These are phyloP conservation scores for Dryadula phaetusa DNA, from an alignment of 2,888 invertebrate species.

Conservation along the genomic window DNA sequence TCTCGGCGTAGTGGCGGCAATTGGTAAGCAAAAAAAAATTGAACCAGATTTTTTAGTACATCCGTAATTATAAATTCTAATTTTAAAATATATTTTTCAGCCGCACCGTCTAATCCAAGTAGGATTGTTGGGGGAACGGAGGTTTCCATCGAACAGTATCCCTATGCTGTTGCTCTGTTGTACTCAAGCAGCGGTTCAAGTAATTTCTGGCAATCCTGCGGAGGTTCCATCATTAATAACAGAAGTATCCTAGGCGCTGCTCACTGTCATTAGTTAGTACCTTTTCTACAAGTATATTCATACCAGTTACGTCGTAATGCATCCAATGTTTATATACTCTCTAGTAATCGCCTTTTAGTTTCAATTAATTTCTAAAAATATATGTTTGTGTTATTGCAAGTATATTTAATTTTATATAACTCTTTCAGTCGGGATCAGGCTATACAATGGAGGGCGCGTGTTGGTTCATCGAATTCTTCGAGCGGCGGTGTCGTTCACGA, in stretches of 20 bases:
- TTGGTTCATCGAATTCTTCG: neutral
- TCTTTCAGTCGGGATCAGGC: neutral
- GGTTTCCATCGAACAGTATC: conserved; percentile 10
- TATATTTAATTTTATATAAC: neutral
- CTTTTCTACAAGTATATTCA: too few relatives aligned
- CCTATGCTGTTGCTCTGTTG: too few relatives aligned
- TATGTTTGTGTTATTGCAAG: conserved; percentile 31
- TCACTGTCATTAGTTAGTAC: conserved; percentile 46
- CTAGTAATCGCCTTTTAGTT: too few relatives aligned
- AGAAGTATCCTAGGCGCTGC: conserved; percentile 46
- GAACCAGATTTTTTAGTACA: neutral
- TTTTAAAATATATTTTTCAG: conserved; percentile 21
- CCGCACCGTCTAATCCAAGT: conserved; percentile 49
- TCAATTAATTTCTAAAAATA: too few relatives aligned
- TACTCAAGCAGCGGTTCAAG: conserved; percentile 1
- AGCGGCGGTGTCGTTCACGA: neutral
- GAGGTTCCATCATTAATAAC: conserved; percentile 45
- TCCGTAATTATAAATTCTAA: too few relatives aligned
- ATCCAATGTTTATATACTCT: too few relatives aligned
- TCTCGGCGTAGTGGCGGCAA: conserved; percentile 45
- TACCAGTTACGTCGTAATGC: too few relatives aligned
- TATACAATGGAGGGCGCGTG: neutral
- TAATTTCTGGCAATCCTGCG: conserved; percentile 43
- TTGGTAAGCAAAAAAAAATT: conserved; percentile 45
- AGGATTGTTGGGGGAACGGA: conserved; percentile 45